Evolutionary conservation across 2,888 invertebrate genomes (phyloP).

Genomic region (Apodemia mormo): DNA sequence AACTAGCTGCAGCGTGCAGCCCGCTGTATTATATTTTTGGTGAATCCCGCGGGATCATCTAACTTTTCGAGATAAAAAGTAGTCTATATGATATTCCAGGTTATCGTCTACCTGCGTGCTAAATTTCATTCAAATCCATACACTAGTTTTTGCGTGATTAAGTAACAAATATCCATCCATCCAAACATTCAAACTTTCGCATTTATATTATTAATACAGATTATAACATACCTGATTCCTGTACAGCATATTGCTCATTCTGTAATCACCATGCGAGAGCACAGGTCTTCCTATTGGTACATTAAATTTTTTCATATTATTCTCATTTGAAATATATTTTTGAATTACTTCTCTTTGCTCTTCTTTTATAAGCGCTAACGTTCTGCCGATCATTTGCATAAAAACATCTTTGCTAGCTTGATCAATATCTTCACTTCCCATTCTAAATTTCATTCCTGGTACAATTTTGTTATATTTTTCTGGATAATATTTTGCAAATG

Average conservation of each 20-base stretch:
- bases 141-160: no score
- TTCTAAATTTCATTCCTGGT: conserved; percentile 45
- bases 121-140: no score
- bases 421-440: conserved; percentile 15
- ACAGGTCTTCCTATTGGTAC: conserved; percentile 41
- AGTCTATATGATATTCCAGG: no score
- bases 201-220: no score
- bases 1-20: no score
- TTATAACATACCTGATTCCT: conserved; percentile 19
- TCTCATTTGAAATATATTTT: conserved; percentile 34
- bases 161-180: no score
- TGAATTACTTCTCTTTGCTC: conserved; percentile 44
- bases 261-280: conserved; percentile 54
- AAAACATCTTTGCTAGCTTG: conserved; percentile 30
- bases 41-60: no score
- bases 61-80: no score
- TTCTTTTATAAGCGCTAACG: conserved; percentile 40
- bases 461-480: conserved; percentile 48
- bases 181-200: no score
- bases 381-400: conserved; percentile 32
- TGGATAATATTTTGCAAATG: conserved; percentile 44
- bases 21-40: no score
- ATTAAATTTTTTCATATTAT: conserved; percentile 35
- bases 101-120: no score
- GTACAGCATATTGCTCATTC: conserved; percentile 42